Conservation (phyloP, 1,140 invertebrate species). For the Lineus longissimus region DNA sequence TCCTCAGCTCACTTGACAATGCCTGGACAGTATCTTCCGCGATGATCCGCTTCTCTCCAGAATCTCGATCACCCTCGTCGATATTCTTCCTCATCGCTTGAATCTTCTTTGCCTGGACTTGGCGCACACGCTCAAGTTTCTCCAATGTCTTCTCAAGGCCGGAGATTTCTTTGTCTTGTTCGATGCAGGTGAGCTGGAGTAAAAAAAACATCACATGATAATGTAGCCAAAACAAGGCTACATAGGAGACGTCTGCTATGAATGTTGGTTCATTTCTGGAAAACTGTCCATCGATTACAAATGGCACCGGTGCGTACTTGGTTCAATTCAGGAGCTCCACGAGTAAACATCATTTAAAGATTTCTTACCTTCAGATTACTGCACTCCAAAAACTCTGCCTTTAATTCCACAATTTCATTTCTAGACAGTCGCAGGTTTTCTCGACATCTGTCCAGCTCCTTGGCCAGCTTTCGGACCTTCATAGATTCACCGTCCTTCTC, state of each 20-base stretch:
- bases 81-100: conserved; percentile 37
- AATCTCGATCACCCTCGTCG: conserved; percentile 23
- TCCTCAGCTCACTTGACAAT: conserved; percentile 49
- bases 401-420: conserved; percentile 44
- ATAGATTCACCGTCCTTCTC: conserved; percentile 43
- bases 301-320: too few relatives aligned
- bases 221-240: conserved; percentile 11
- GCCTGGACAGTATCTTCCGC: conserved; percentile 51
- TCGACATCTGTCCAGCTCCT: conserved; percentile 48
- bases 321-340: too few relatives aligned
- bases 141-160: conserved; percentile 41
- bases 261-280: not conserved
- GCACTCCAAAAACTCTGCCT: conserved; percentile 46
- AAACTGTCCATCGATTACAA: too few relatives aligned
- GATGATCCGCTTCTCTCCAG: conserved; percentile 34
- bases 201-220: not conserved
- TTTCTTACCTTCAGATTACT: conserved; percentile 42
- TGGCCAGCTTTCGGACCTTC: conserved; percentile 41
- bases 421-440: conserved; percentile 39
- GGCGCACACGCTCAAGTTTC: conserved; percentile 47
- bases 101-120: conserved; percentile 49
- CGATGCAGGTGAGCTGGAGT: conserved; percentile 17
- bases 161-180: conserved; percentile 47
- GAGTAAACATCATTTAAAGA: not conserved
- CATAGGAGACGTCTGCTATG: not conserved